Evolutionary conservation across 2,888 invertebrate genomes (phyloP), one percentile per base, ranked within the genome.

Genomic region (Iphiclides podalirius): DNA sequence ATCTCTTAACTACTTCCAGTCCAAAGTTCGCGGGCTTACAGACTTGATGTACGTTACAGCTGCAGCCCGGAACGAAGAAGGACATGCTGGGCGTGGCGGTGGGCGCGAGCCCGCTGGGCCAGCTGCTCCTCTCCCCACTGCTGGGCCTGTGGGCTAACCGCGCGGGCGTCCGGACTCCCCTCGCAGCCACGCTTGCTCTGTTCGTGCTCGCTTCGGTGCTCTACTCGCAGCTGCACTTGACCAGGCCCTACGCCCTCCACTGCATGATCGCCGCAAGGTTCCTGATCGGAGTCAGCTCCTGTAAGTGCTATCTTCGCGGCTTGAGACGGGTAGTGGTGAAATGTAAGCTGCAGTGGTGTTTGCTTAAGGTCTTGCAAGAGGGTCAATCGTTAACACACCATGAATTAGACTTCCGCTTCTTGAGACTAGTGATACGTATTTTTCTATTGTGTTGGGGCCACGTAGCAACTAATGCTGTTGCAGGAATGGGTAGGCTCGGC

Each of bases 81-180:
- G 95, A 94, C 79, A 93, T 94, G 67, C 92, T 96, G 91, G 96
- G 96, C 4, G 90, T 93, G 62, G 92, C 95, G 41, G 95, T 96
- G 42, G 96, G 95, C 26, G 95, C 95, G 16, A 95, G 96, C 87
- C 96, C 96, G 9, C 89, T 96, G 53, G 96, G 94, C 0, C 96
- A 96, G 90, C 93, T 96, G 92, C 70, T 96, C 52, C 95, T 95
- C 74, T 96, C 96, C 13, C 96, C 96, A 1, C 75, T 96, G 57
- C 90, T 95, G 57, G 96, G 96, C 34, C 93, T 93, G 92, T 95
- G 96, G 95, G 93, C 94, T 42, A 96, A 96, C 76, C 92, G 91
- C 69, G 79, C 93, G 16, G 92, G 93, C 0, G 93, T 94, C 59
- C 91, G 95, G 50, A 70, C 93, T 47, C 96, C 96, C 0, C 79